A percentile compares a stretch with the other conserved stretches of the same genome.
These are phyloP conservation scores for Artemia sp. DNA, from an alignment of 2,888 invertebrate genomes.

Conservation along the genomic window DNA sequence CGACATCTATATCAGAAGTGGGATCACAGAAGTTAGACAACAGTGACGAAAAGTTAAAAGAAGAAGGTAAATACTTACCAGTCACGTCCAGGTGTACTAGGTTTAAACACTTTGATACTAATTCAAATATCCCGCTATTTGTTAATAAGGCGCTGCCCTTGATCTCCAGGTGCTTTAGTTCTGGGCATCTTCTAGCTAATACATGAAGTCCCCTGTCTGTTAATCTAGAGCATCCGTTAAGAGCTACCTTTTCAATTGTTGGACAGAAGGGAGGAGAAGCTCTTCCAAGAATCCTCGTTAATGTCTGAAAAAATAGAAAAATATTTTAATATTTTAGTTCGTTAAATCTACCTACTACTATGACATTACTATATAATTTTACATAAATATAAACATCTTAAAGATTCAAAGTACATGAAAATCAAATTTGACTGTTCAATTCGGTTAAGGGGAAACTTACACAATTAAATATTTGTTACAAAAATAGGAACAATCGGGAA, in stretches of 20 bases:
- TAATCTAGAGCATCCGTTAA: slow-evolving; percentile 50
- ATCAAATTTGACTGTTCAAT: no score
- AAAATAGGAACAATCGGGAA: no score
- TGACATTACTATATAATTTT: no score
- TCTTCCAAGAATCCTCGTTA: slow-evolving; percentile 46
- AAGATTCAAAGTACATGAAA: no score
- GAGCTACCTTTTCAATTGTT: slow-evolving; percentile 46
- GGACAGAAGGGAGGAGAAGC: slow-evolving; percentile 49
- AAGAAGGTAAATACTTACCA: slow-evolving; percentile 37
- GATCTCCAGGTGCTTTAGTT: slow-evolving; percentile 59
- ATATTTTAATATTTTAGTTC: no score
- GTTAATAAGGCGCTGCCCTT: slow-evolving; percentile 55
- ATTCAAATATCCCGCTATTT: slow-evolving; percentile 56
- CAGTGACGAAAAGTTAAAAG: background rate
- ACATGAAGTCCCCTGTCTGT: slow-evolving; percentile 58
- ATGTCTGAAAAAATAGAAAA: slow-evolving; percentile 34
- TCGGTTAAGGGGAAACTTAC: no score
- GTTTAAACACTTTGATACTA: slow-evolving; percentile 58
- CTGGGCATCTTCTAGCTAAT: slow-evolving; percentile 59
- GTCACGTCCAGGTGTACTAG: slow-evolving; percentile 69
- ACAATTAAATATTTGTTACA: no score
- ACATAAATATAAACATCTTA: no score
- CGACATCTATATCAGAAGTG: no score
- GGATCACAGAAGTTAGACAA: no score
- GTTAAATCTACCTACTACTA: no score